phyloP scores from a whole-genome alignment of 2,113 vertebrate species.

The Panthera tigris region DNA sequence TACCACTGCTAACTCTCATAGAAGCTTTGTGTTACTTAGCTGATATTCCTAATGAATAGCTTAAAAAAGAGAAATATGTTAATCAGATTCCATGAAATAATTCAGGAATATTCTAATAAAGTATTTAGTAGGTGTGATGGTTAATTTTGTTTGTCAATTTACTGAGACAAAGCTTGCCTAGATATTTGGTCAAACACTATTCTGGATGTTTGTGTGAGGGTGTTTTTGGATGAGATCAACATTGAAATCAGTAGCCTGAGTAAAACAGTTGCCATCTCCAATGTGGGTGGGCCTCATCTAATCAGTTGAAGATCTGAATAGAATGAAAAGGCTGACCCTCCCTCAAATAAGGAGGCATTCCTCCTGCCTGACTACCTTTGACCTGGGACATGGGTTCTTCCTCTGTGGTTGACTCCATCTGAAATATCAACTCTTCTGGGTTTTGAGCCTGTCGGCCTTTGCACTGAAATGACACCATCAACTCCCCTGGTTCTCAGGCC shows the following conservation, averaged over 20 bases:
- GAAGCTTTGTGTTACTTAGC: background rate
- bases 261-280: background rate
- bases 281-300: background rate
- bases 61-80: background rate
- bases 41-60: background rate
- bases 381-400: background rate
- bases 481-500: background rate
- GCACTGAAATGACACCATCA: background rate
- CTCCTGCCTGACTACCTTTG: background rate
- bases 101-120: background rate
- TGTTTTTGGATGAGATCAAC: background rate
- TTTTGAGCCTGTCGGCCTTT: background rate
- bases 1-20: background rate
- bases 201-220: background rate
- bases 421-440: background rate
- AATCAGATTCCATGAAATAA: background rate
- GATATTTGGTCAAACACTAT: background rate
- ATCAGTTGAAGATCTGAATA: background rate
- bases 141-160: background rate
- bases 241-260: background rate
- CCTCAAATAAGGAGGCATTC: background rate
- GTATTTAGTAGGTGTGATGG: background rate
- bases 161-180: too few relatives aligned
- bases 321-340: background rate
- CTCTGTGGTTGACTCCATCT: background rate